These are phyloP conservation scores for Leucophora obtusa DNA, from an alignment of 2,888 invertebrate species.

Conservation along the genomic window DNA sequence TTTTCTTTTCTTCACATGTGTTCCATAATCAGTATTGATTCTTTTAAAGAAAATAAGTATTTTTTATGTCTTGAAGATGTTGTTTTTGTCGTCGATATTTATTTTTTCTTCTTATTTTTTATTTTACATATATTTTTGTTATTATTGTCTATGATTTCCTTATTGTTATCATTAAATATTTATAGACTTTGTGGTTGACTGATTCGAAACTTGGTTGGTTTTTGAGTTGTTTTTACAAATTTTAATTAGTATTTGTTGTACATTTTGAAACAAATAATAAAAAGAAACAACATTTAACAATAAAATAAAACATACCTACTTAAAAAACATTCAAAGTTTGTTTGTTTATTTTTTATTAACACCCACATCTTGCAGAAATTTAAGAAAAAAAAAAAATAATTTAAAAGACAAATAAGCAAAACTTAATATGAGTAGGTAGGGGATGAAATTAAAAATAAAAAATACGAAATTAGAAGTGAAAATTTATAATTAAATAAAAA, in stretches of 20 bases:
- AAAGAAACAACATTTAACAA: neutral
- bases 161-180: constrained; percentile 40
- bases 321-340: neutral
- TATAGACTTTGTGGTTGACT: constrained; percentile 43
- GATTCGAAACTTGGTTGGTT: constrained; percentile 13
- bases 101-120: neutral
- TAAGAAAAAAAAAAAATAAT: neutral
- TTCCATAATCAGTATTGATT: neutral
- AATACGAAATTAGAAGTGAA: neutral
- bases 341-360: neutral
- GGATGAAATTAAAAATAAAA: neutral
- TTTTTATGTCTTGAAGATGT: neutral
- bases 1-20: neutral
- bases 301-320: neutral
- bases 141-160: constrained; percentile 4
- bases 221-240: constrained; percentile 23
- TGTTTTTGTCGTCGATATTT: too few relatives aligned
- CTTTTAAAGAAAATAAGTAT: neutral
- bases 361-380: neutral
- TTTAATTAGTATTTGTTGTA: constrained; percentile 19
- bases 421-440: neutral
- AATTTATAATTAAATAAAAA: neutral
- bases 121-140: neutral
- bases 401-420: neutral
- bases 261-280: neutral